These are phyloP conservation scores for Aptenodytes patagonicus DNA, from an alignment of 2,113 vertebrate species.

Conservation along the genomic window DNA sequence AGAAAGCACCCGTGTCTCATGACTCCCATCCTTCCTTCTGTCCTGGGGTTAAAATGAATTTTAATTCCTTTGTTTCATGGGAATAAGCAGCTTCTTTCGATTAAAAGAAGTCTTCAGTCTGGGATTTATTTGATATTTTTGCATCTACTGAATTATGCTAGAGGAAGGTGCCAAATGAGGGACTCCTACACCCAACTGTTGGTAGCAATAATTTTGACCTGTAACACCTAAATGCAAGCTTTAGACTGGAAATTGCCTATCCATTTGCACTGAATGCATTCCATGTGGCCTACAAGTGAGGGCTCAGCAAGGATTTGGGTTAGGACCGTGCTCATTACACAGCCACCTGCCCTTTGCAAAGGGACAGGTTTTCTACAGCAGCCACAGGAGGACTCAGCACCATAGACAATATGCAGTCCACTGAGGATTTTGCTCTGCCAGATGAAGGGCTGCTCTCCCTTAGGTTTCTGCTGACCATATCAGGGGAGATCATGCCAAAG, in stretches of 20 bases:
- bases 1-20: neutral
- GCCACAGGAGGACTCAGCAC: neutral
- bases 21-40: neutral
- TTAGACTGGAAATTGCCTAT: neutral
- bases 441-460: neutral
- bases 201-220: neutral
- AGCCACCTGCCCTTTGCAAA: neutral
- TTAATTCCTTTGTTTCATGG: neutral
- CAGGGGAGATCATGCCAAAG: neutral
- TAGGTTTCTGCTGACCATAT: neutral
- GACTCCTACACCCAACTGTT: neutral
- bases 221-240: neutral
- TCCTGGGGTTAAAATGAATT: neutral
- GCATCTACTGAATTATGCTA: neutral
- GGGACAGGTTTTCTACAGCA: neutral
- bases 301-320: neutral
- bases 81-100: neutral
- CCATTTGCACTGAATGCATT: neutral
- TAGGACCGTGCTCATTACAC: neutral
- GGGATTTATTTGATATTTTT: neutral
- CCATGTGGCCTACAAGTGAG: neutral
- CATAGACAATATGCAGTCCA: neutral
- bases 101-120: neutral
- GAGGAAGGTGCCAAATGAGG: neutral
- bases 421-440: neutral